Base-by-base conservation (phyloP, 2,888 invertebrate species). In the Oscheius sp. region DNA sequence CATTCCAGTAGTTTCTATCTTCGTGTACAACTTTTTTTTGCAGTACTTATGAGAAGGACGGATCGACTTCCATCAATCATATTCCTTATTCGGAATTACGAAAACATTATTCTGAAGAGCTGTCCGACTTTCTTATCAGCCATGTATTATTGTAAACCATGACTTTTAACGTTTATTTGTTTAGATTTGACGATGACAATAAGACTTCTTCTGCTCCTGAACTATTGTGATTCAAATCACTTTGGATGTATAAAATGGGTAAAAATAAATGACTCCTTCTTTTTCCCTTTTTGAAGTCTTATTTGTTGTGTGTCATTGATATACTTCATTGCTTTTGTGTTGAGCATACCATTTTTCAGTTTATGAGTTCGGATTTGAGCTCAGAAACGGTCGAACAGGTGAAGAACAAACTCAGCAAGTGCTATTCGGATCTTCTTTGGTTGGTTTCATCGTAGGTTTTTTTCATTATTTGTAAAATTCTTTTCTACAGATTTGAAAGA, bases 361-460 rank as follows among this genome's bases (percentile, higher is more conserved):
- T n/a, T 44, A 59, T 59, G 59, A 59, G 44, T 17, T 20, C 59
- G 5, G n/a, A 26, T 20, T 26, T 14, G 26, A 14, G 28, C 2
- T 41, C 41, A 28, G 59, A 59, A 44, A 24, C 22, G 17, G 44
- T 44, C 2, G 17, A 33, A 33, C 33, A 56, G 32, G 17, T 56
- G n/a, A 38, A 56, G 26, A 30, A 59, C 22, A 20, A 5, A 26
- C 44, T 77, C 20, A 67, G 72, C 45, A 75, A 72, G 47, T 51
- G 75, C 4, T 77, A 72, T 44, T 22, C 71, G 2, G 72, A 75
- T 38, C 59, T 77, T 4, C 66, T 66, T n/a, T 62, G 57, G 56
- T 57, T 75, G 0, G 59, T 75, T 32, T 65, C 49, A n/a, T 73
- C 77, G 77, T 77, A 44, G 71, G 77, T 68, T 38, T 47, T 47